phyloP scores from a whole-genome alignment of 2,888 invertebrate genomes.

The Agrotis exclamationis region DNA sequence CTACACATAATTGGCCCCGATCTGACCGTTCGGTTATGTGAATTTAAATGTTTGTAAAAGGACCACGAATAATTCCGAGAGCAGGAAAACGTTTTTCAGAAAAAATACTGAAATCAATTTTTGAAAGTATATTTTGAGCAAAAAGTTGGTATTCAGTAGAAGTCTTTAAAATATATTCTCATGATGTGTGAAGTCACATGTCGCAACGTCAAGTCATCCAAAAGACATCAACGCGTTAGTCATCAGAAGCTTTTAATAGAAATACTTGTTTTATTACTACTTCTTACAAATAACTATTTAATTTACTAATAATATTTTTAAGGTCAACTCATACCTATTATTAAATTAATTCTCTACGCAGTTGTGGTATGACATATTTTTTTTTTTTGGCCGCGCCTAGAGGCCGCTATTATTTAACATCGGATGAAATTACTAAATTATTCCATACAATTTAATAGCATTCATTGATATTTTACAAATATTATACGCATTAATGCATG shows the following conservation, averaged over 20 bases:
- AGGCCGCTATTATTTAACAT: constrained; percentile 35
- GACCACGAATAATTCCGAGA: no score
- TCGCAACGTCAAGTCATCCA: constrained; percentile 57
- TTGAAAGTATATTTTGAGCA: no score
- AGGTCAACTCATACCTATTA: constrained; percentile 14
- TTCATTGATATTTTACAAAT: constrained; percentile 15
- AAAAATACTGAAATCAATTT: no score
- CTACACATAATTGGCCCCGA: no score
- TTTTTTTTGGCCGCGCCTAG: constrained; percentile 31
- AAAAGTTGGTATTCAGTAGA: not conserved
- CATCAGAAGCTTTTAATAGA: constrained; percentile 24
- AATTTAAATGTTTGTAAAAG: no score
- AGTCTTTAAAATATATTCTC: constrained; percentile 12
- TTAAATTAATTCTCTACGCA: constrained; percentile 47
- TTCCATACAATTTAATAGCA: constrained; percentile 16
- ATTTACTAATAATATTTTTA: constrained; percentile 17
- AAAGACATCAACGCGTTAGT: constrained; percentile 72
- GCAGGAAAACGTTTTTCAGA: no score
- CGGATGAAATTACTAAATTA: constrained; percentile 25
- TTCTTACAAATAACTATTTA: not conserved
- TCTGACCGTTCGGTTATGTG: no score
- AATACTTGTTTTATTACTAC: not conserved
- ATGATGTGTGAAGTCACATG: constrained; percentile 24
- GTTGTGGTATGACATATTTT: constrained; percentile 35
- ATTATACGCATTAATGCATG: no score